A percentile compares a stretch with the other conserved stretches of the same genome.
phyloP scores from a whole-genome alignment of 2,113 vertebrate genomes.

The Orthonyx spaldingii region DNA sequence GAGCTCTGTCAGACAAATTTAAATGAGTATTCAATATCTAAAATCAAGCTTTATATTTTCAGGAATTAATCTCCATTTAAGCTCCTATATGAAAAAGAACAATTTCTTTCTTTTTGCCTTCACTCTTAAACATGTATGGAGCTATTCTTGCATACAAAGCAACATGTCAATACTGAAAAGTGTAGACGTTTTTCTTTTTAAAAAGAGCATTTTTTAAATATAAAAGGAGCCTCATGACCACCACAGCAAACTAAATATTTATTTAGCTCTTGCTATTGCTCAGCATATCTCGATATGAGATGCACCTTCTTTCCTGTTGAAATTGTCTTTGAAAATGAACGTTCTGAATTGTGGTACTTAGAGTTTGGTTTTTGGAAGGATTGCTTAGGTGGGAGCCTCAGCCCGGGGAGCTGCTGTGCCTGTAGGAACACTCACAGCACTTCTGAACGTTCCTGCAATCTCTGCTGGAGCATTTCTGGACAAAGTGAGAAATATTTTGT shows the following conservation, averaged over 20 bases:
- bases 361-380: background rate
- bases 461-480: background rate
- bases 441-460: background rate
- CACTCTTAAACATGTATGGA: background rate
- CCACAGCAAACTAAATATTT: fast-evolving
- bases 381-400: background rate
- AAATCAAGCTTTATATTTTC: background rate
- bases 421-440: background rate
- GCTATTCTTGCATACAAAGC: background rate
- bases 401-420: background rate
- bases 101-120: background rate
- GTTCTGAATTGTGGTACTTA: background rate
- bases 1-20: background rate
- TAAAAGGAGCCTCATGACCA: background rate
- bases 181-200: background rate
- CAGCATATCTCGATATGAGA: no score
- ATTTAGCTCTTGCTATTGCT: background rate
- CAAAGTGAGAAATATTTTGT: background rate
- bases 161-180: background rate
- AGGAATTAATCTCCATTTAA: background rate
- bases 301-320: background rate
- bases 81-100: background rate
- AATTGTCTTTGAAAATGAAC: background rate
- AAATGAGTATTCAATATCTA: background rate
- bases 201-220: background rate